phyloP scores from a whole-genome alignment of 1,140 invertebrate species.

The Aricia agestis region DNA sequence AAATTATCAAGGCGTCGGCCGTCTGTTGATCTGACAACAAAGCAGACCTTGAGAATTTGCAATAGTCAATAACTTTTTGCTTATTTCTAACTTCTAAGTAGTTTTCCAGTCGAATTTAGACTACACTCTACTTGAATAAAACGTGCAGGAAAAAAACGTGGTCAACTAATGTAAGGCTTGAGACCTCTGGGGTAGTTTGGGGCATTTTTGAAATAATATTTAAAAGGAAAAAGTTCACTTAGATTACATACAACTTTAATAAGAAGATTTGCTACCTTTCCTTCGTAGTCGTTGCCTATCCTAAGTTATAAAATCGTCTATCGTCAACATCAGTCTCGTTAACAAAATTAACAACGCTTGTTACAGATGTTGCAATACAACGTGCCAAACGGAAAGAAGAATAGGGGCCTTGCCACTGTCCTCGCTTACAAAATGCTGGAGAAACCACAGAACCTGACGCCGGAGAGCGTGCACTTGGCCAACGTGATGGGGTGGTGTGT shows the following conservation, averaged over 20 bases:
- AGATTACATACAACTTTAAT: no score
- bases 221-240: no score
- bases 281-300: no score
- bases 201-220: no score
- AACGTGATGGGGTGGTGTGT: slow-evolving; percentile 95
- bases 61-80: not conserved
- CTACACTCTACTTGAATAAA: not conserved
- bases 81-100: not conserved
- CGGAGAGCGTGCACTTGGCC: slow-evolving; percentile 87
- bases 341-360: slow-evolving; percentile 29
- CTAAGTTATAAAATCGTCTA: no score
- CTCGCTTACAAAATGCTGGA: slow-evolving; percentile 87
- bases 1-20: no score
- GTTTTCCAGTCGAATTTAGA: not conserved
- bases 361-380: slow-evolving; percentile 87
- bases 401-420: slow-evolving; percentile 87
- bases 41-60: not conserved
- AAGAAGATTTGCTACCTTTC: no score
- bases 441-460: slow-evolving; percentile 78
- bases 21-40: not conserved
- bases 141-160: no score
- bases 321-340: no score
- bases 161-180: no score
- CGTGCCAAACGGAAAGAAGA: slow-evolving; percentile 88
- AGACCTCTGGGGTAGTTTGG: no score